phyloP scores from a whole-genome alignment of 2,888 invertebrate genomes.

The Lasioglossum lativentre region DNA sequence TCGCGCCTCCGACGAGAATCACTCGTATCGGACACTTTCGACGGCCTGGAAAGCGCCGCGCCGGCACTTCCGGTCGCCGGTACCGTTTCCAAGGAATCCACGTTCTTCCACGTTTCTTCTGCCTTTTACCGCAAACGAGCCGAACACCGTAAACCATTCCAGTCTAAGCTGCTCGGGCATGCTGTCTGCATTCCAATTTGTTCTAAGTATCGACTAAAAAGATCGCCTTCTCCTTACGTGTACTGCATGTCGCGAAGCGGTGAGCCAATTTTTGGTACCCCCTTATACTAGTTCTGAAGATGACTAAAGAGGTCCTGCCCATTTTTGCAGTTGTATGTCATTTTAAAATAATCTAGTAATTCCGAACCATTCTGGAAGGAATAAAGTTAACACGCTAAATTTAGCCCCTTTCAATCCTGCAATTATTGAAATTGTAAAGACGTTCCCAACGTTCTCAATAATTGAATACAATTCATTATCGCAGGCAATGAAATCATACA shows the following conservation, averaged over 20 bases:
- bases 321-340: too few relatives aligned
- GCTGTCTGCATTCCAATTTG: not conserved
- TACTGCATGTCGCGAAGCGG: not conserved
- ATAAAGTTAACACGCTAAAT: too few relatives aligned
- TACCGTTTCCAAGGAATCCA: not conserved
- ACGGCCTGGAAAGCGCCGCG: not conserved
- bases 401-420: too few relatives aligned
- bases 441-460: too few relatives aligned
- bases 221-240: not conserved
- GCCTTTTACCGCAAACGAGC: conserved; percentile 3
- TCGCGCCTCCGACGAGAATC: conserved; percentile 21
- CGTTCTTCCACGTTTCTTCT: conserved; percentile 8
- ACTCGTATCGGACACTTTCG: not conserved
- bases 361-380: too few relatives aligned
- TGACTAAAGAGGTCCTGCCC: too few relatives aligned
- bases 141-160: conserved; percentile 5
- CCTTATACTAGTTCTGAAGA: not conserved
- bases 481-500: not conserved
- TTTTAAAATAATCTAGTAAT: not conserved
- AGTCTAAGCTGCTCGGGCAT: not conserved
- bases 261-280: not conserved
- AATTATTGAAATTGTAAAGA: not conserved
- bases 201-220: not conserved
- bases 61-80: not conserved
- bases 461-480: not conserved